Conservation (phyloP, 2,888 invertebrate genomes). For the Dorcus hopei region DNA sequence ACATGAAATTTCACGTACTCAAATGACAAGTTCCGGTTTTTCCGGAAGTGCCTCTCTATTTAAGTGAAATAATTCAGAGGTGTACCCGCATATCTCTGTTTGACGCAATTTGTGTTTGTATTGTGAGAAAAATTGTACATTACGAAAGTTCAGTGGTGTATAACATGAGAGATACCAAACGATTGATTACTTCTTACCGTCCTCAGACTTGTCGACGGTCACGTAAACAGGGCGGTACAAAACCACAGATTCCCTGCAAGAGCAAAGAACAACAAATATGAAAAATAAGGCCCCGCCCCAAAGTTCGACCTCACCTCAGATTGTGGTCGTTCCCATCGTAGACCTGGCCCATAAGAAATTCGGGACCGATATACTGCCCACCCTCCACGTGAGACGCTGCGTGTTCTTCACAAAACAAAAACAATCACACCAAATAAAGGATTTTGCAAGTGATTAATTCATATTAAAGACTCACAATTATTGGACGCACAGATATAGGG, state of each 20-base stretch:
- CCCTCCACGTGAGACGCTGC: conserved; percentile 72
- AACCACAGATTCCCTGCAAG: conserved; percentile 56
- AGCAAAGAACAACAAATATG: conserved; percentile 1
- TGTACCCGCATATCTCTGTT: no score
- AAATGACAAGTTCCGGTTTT: no score
- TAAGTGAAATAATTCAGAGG: no score
- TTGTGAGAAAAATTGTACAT: no score
- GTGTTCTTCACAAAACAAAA: conserved; percentile 54
- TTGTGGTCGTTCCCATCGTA: conserved; percentile 63
- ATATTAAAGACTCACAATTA: background rate
- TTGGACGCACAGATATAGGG: background rate
- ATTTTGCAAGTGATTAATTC: background rate
- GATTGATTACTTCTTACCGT: conserved; percentile 9
- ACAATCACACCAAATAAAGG: background rate
- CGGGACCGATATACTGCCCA: conserved; percentile 73
- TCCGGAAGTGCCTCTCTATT: no score
- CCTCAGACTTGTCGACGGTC: conserved; percentile 46
- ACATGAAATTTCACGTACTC: no score
- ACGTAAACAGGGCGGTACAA: conserved; percentile 66
- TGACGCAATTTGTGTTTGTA: no score
- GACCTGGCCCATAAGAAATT: conserved; percentile 72
- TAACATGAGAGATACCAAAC: no score
- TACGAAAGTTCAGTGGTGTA: no score
- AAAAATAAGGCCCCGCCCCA: background rate
- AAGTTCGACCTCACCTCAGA: conserved; percentile 32